Percentiles rank a stretch among this genome's conserved stretches.
Conservation (phyloP, 2,797 vertebrate species). For the Columba guinea region DNA sequence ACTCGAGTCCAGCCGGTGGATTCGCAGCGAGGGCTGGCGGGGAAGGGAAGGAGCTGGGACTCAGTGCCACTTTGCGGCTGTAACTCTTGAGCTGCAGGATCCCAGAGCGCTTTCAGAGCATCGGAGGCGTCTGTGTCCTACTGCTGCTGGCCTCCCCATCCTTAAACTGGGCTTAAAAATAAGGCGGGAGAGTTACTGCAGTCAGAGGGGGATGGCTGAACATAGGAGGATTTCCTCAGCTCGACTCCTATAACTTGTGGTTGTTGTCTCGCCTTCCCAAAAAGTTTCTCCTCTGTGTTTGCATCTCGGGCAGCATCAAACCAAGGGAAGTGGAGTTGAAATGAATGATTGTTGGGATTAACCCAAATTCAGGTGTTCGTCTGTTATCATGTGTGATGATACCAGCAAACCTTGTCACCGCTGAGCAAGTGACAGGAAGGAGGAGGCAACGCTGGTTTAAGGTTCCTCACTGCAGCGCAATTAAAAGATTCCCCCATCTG, state of each 20-base stretch:
- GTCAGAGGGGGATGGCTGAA: too few species aligned
- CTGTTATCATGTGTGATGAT: neutral
- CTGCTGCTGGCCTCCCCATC: neutral
- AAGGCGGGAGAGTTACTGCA: accelerated
- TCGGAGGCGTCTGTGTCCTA: neutral
- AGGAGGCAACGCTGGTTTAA: neutral
- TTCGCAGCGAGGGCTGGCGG: neutral
- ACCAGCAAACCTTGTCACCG: neutral
- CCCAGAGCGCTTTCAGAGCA: accelerated
- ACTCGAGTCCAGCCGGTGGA: neutral
- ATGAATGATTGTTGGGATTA: accelerated
- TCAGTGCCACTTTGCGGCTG: neutral
- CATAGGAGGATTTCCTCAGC: neutral
- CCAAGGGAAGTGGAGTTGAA: neutral
- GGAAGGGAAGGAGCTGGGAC: neutral
- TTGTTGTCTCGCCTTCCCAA: neutral
- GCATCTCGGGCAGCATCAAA: accelerated
- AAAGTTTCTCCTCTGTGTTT: neutral
- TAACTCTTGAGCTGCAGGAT: neutral
- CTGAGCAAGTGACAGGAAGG: neutral
- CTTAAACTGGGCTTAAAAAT: neutral
- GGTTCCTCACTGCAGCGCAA: neutral
- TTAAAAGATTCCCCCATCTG: neutral
- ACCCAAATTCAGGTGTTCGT: neutral
- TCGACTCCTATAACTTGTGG: accelerated